These are phyloP conservation scores for Dicrostonyx torquatus DNA, from an alignment of 2,797 vertebrate genomes.

Conservation along the genomic window DNA sequence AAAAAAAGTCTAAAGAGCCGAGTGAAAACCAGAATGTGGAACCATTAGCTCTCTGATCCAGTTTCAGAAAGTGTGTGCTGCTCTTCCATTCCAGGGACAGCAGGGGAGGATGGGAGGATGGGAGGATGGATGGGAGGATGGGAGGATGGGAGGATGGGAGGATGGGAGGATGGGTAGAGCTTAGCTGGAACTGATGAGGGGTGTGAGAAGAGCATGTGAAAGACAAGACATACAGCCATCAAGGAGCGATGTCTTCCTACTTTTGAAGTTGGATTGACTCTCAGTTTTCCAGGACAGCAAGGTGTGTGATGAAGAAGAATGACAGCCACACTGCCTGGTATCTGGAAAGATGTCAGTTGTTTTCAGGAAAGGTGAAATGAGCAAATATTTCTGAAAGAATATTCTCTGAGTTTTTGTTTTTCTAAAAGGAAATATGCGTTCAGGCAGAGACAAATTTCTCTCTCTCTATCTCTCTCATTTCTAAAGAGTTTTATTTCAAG, in stretches of 20 bases:
- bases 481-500: slow-evolving; percentile 84
- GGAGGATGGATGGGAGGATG: neutral
- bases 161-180: neutral
- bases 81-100: neutral
- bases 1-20: neutral
- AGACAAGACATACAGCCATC: rapidly evolving
- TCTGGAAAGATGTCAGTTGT: neutral
- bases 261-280: neutral
- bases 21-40: neutral
- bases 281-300: neutral
- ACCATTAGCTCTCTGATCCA: neutral
- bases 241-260: neutral
- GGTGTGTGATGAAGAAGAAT: neutral
- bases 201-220: neutral
- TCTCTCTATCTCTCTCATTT: neutral
- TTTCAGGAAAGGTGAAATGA: neutral
- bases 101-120: neutral
- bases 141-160: too few relatives aligned
- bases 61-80: neutral
- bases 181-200: neutral
- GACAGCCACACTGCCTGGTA: neutral
- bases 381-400: neutral
- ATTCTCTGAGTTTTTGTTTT: neutral
- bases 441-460: neutral
- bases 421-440: neutral